phyloP scores from a whole-genome alignment of 2,113 vertebrate species.

The Nycticryphes semicollaris region DNA sequence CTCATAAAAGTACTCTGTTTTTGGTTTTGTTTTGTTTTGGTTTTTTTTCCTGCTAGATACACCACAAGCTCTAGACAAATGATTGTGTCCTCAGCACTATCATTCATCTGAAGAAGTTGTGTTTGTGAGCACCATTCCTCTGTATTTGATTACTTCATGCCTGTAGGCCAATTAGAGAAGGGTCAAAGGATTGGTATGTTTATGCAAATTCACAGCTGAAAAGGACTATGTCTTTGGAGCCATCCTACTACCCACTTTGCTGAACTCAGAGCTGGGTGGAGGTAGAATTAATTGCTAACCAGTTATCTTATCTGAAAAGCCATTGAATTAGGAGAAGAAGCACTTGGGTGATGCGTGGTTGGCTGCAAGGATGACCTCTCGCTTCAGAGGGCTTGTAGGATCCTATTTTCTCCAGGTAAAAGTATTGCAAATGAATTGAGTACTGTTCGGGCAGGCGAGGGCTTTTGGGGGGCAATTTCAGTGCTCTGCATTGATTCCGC shows the following conservation, averaged over 20 bases:
- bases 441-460: background rate
- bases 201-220: background rate
- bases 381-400: background rate
- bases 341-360: background rate
- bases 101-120: background rate
- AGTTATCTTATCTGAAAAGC: constrained; percentile 34
- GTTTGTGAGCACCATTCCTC: background rate
- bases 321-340: background rate
- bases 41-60: background rate
- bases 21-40: background rate
- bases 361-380: background rate
- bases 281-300: background rate
- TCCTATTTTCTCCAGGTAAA: background rate
- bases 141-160: background rate
- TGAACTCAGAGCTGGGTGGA: background rate
- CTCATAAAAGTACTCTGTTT: background rate
- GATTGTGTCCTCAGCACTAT: background rate
- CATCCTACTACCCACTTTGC: background rate
- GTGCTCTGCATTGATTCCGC: rapidly evolving
- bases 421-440: background rate
- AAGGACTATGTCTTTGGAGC: background rate
- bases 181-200: background rate
- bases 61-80: background rate
- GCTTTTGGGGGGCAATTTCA: background rate
- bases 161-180: background rate